Evolutionary conservation across 1,140 invertebrate genomes (phyloP).

Genomic region (Drosophila erecta): DNA sequence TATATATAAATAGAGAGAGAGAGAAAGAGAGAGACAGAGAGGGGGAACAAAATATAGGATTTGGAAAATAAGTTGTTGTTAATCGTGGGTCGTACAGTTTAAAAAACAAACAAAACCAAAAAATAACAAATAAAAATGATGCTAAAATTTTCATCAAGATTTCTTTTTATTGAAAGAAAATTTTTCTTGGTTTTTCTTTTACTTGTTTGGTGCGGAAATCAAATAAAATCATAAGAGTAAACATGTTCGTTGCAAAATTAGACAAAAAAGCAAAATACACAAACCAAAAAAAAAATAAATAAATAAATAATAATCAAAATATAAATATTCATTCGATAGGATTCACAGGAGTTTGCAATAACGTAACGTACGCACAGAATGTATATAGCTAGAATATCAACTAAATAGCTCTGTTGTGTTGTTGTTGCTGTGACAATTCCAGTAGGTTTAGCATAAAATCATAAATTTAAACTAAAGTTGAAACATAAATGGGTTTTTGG

Average conservation of each 20-base stretch:
- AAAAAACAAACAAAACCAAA: constrained; percentile 55
- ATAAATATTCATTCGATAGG: constrained; percentile 28
- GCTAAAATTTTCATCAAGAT: constrained; percentile 56
- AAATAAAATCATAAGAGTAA: constrained; percentile 73
- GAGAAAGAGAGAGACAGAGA: constrained; percentile 4
- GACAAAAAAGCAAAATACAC: constrained; percentile 33
- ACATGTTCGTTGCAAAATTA: constrained; percentile 26
- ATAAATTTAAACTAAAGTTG: constrained; percentile 26
- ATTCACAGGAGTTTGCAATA: constrained; percentile 26
- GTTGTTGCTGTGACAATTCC: constrained; percentile 13
- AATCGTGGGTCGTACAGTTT: constrained; percentile 27
- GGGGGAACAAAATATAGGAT: not conserved
- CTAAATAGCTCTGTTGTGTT: constrained; percentile 10
- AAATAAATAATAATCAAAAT: constrained; percentile 45
- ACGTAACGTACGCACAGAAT: constrained; percentile 21
- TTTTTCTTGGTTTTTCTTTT: constrained; percentile 32
- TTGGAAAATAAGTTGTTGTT: too few relatives aligned
- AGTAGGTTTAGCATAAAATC: constrained; percentile 10
- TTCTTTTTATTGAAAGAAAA: constrained; percentile 71
- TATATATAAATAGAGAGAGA: not conserved
- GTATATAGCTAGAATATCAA: constrained; percentile 18
- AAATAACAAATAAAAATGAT: constrained; percentile 65
- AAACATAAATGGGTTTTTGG: constrained; percentile 9
- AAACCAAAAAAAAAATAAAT: constrained; percentile 51
- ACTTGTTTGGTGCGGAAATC: constrained; percentile 48